These are phyloP conservation scores for Phortica okadai DNA, from an alignment of 2,888 invertebrate species.

Conservation along the genomic window DNA sequence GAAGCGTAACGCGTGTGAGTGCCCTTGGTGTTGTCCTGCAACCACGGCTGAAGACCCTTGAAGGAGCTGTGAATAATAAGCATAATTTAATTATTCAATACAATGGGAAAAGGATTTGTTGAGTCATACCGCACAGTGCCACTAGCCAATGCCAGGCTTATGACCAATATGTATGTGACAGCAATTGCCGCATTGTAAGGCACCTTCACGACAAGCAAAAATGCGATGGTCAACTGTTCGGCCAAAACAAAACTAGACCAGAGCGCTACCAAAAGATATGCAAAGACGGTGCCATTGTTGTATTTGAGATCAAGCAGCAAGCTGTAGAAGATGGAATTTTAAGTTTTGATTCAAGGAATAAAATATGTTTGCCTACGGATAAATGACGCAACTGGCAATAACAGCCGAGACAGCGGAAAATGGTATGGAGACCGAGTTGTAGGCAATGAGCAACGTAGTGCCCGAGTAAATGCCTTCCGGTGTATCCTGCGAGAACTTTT, in stretches of 20 bases:
- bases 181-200: conserved; percentile 86
- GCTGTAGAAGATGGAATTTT: conserved; percentile 47
- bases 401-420: conserved; percentile 87
- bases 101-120: background rate
- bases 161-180: conserved; percentile 86
- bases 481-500: conserved; percentile 93
- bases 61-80: conserved; percentile 80
- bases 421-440: conserved; percentile 88
- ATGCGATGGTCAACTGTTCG: conserved; percentile 89
- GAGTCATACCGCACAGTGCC: conserved; percentile 84
- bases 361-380: conserved; percentile 79
- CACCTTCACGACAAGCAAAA: conserved; percentile 88
- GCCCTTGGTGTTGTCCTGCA: conserved; percentile 87
- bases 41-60: conserved; percentile 87
- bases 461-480: conserved; percentile 93
- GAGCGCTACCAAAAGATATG: conserved; percentile 83
- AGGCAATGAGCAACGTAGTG: conserved; percentile 87
- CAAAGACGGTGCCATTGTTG: conserved; percentile 77
- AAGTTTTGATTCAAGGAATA: background rate
- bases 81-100: background rate
- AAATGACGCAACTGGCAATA: conserved; percentile 84
- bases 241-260: conserved; percentile 92
- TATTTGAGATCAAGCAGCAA: conserved; percentile 72
- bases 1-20: conserved; percentile 89
- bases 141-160: conserved; percentile 84